Evolutionary conservation across 1,140 invertebrate species (phyloP).

Genomic region (Charaxes varanes): DNA sequence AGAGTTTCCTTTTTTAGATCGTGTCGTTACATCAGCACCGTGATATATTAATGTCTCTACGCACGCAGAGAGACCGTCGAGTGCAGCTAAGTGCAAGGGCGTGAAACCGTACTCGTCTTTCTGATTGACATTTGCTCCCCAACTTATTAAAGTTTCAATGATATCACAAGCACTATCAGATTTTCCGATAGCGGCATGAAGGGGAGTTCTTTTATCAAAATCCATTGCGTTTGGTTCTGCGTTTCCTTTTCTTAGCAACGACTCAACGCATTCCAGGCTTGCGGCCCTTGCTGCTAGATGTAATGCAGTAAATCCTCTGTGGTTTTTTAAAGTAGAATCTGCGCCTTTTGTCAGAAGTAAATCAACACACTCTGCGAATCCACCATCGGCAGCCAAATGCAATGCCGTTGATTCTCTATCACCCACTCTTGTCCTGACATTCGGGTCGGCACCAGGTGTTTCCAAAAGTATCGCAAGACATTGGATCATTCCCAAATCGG

Average conservation of each 20-base stretch:
- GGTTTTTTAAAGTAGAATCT: slow-evolving; percentile 80
- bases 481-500: slow-evolving; percentile 82
- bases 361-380: slow-evolving; percentile 82
- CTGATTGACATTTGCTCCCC: slow-evolving; percentile 88
- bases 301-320: slow-evolving; percentile 84
- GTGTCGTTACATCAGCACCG: slow-evolving; percentile 88
- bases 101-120: slow-evolving; percentile 93
- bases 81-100: slow-evolving; percentile 89
- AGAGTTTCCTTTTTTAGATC: slow-evolving; percentile 87
- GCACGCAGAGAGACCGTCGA: slow-evolving; percentile 88
- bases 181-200: slow-evolving; percentile 87
- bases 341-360: slow-evolving; percentile 83
- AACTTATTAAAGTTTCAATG: slow-evolving; percentile 82
- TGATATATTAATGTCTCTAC: slow-evolving; percentile 88
- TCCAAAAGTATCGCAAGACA: slow-evolving; percentile 82
- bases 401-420: slow-evolving; percentile 84
- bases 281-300: slow-evolving; percentile 86
- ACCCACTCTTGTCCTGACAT: slow-evolving; percentile 77
- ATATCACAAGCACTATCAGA: slow-evolving; percentile 84
- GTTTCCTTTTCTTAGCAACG: slow-evolving; percentile 80
- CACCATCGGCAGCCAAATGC: slow-evolving; percentile 87
- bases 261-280: slow-evolving; percentile 85
- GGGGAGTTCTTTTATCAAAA: slow-evolving; percentile 83
- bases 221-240: slow-evolving; percentile 85
- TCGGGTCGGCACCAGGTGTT: slow-evolving; percentile 77